Percentiles rank a stretch among this genome's conserved stretches.
Evolutionary conservation across 2,888 invertebrate species (phyloP).

Genomic region (Ophion obscuratus): DNA sequence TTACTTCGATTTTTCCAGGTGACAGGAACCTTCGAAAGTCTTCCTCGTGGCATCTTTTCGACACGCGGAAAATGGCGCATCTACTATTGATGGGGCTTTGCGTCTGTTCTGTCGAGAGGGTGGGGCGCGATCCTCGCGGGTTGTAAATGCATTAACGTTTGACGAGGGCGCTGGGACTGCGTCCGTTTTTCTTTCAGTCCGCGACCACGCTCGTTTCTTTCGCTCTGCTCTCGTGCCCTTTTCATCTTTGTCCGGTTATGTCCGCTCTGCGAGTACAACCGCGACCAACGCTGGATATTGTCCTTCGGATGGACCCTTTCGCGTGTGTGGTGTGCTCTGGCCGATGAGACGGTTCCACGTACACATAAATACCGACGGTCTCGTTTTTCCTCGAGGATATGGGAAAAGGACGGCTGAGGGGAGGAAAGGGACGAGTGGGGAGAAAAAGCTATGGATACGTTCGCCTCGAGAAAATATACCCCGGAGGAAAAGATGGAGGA

Average conservation of each 20-base stretch:
- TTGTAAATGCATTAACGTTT: conserved; percentile 84
- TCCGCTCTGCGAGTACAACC: conserved; percentile 27
- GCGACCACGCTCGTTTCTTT: conserved; percentile 31
- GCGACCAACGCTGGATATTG: conserved; percentile 52
- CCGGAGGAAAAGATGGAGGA: conserved; percentile 54
- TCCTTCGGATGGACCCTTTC: conserved; percentile 50
- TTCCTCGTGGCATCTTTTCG: not conserved
- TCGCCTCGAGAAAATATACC: conserved; percentile 58
- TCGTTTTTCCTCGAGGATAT: conserved; percentile 52
- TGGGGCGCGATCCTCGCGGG: conserved; percentile 75
- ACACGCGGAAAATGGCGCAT: not conserved
- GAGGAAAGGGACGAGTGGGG: not conserved
- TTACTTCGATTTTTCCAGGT: too few relatives aligned
- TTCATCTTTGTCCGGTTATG: conserved; percentile 37
- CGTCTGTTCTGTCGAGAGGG: conserved; percentile 39
- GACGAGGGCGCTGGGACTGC: conserved; percentile 82
- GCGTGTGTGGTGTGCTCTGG: conserved; percentile 14
- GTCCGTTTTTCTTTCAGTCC: conserved; percentile 29
- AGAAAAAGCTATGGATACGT: conserved; percentile 54
- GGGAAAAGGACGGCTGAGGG: conserved; percentile 28
- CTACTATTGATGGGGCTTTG: not conserved
- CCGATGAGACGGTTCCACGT: conserved; percentile 31
- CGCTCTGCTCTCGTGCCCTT: conserved; percentile 40
- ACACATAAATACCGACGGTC: conserved; percentile 52
- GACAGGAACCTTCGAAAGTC: too few relatives aligned